Evolutionary conservation across 2,888 invertebrate species (phyloP).

Genomic region (Ligdia adustata): DNA sequence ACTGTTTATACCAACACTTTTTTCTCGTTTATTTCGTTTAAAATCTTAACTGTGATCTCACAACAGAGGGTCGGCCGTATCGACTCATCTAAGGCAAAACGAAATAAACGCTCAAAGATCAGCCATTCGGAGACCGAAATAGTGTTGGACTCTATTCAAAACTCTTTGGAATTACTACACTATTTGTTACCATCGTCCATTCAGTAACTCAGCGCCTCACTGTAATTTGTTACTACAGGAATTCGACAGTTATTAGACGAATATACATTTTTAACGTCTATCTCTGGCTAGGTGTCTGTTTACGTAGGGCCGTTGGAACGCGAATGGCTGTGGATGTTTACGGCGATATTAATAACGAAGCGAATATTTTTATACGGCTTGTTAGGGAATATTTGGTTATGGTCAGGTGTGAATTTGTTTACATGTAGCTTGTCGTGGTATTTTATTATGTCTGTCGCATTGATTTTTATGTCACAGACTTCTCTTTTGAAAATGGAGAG

Average conservation of each 20-base stretch:
- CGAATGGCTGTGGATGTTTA: constrained; percentile 51
- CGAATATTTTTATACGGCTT: constrained; percentile 46
- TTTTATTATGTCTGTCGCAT: constrained; percentile 14
- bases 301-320: constrained; percentile 48
- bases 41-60: constrained; percentile 25
- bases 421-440: constrained; percentile 29
- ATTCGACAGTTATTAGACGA: constrained; percentile 72
- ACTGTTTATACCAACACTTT: constrained; percentile 26
- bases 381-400: constrained; percentile 41
- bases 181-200: constrained; percentile 77
- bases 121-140: constrained; percentile 74
- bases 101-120: constrained; percentile 72
- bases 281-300: constrained; percentile 47
- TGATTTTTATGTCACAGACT: constrained; percentile 3
- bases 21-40: constrained; percentile 19
- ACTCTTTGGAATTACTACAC: constrained; percentile 80
- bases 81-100: constrained; percentile 63
- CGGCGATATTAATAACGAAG: constrained; percentile 48
- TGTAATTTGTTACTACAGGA: constrained; percentile 69
- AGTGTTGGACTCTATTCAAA: constrained; percentile 82
- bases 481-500: too few species aligned
- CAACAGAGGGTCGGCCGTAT: constrained; percentile 52
- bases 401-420: constrained; percentile 30
- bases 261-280: constrained; percentile 61
- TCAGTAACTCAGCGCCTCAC: constrained; percentile 77